These are phyloP conservation scores for Falco punctatus DNA, from an alignment of 2,113 vertebrate genomes.

Conservation along the genomic window DNA sequence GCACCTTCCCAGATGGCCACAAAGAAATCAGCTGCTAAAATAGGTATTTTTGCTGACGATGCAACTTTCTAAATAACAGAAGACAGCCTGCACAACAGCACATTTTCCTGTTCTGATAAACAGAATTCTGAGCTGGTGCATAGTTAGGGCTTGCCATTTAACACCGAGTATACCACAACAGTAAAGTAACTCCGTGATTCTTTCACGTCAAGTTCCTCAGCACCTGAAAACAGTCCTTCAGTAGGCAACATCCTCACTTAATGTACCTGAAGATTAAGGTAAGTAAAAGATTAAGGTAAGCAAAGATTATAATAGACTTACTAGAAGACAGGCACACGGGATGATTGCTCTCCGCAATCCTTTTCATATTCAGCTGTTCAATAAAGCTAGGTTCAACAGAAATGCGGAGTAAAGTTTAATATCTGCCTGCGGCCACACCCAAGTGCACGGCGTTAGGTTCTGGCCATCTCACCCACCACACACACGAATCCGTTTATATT, in stretches of 20 bases:
- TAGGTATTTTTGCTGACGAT: neutral
- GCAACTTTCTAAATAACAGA: slow-evolving; percentile 36
- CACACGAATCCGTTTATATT: neutral
- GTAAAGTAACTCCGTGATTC: neutral
- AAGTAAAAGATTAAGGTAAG: slow-evolving; percentile 35
- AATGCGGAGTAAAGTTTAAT: neutral
- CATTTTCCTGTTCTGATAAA: neutral
- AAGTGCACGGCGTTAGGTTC: neutral
- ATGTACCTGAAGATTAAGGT: neutral
- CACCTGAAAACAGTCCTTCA: neutral
- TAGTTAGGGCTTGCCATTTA: neutral
- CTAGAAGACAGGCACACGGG: neutral
- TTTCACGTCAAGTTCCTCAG: neutral
- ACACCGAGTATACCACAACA: neutral
- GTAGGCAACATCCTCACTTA: neutral
- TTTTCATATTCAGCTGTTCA: neutral
- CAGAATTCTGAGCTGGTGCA: neutral
- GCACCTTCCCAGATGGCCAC: neutral
- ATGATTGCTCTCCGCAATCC: neutral
- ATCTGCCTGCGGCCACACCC: neutral
- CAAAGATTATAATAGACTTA: slow-evolving; percentile 6
- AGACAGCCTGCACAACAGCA: neutral
- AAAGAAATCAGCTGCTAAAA: slow-evolving; percentile 30
- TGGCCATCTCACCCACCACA: neutral
- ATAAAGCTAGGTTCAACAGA: neutral